Evolutionary conservation across 2,888 invertebrate genomes (phyloP).

Genomic region (Rosalia funebris): DNA sequence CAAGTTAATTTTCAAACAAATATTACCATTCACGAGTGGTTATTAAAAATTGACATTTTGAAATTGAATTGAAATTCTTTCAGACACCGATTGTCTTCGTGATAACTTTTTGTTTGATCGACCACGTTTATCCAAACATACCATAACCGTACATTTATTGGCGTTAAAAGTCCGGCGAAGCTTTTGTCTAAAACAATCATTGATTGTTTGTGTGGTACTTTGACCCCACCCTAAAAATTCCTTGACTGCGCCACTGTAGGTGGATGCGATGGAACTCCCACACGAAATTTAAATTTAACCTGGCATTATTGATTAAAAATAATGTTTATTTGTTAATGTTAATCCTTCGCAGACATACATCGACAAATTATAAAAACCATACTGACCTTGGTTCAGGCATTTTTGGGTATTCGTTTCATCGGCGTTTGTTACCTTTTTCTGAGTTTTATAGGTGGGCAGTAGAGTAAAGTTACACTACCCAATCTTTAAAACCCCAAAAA

Average conservation of each 20-base stretch:
- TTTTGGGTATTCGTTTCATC: background rate
- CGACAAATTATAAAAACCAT: no score
- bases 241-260: constrained; percentile 13
- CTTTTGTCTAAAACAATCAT: background rate
- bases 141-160: no score
- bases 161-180: background rate
- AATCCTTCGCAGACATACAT: no score
- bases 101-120: no score
- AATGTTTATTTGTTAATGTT: constrained; percentile 16
- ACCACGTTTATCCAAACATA: no score
- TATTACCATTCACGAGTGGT: no score
- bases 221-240: constrained; percentile 6
- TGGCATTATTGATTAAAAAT: constrained; percentile 28
- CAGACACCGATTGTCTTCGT: no score
- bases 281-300: constrained; percentile 32
- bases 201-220: background rate
- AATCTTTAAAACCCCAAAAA: constrained; percentile 44
- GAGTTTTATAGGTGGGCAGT: constrained; percentile 45
- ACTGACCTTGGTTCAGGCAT: background rate
- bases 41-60: no score
- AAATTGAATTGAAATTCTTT: no score
- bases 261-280: constrained; percentile 22
- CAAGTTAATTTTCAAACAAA: no score
- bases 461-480: constrained; percentile 36
- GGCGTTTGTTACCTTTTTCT: constrained; percentile 32